Percentiles rank a stretch among this genome's conserved stretches.
Conservation (phyloP, 64 coral and sea anemone species). For the Pachyseris speciosa region DNA sequence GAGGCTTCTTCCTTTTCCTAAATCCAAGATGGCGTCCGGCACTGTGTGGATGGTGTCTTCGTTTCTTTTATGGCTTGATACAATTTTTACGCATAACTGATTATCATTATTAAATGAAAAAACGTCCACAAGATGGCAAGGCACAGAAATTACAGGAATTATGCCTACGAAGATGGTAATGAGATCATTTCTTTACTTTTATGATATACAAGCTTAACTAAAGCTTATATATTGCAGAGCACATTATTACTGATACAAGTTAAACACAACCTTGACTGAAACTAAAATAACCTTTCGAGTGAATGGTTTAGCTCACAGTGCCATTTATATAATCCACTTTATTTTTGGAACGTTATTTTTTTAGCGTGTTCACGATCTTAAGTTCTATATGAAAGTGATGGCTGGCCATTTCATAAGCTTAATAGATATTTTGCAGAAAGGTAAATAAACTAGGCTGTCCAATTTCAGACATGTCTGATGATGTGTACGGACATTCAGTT, state of each 20-base stretch:
- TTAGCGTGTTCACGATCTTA: too few relatives aligned
- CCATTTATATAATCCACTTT: too few relatives aligned
- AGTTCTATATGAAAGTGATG: too few relatives aligned
- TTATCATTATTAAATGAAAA: neutral
- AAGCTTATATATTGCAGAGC: too few relatives aligned
- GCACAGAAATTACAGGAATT: slow-evolving; percentile 93
- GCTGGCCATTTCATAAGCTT: neutral
- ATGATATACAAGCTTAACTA: too few relatives aligned
- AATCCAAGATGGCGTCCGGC: neutral
- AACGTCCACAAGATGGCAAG: slow-evolving; percentile 70
- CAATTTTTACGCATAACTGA: neutral
- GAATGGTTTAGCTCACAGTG: too few relatives aligned
- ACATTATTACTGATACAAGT: too few relatives aligned
- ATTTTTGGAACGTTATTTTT: too few relatives aligned
- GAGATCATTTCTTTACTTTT: neutral
- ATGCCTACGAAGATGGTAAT: slow-evolving; percentile 94
- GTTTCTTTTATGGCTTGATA: neutral
- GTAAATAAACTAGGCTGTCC: neutral
- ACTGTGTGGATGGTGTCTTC: neutral
- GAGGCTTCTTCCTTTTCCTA: neutral
- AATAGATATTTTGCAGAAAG: neutral
- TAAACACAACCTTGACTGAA: too few relatives aligned
- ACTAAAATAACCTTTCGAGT: too few relatives aligned
- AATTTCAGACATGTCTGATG: slow-evolving; percentile 85
- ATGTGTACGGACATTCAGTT: slow-evolving; percentile 94